Percentiles rank a stretch among this genome's conserved stretches.
phyloP scores from a whole-genome alignment of 2,113 vertebrate genomes.

The Silurus meridionalis region DNA sequence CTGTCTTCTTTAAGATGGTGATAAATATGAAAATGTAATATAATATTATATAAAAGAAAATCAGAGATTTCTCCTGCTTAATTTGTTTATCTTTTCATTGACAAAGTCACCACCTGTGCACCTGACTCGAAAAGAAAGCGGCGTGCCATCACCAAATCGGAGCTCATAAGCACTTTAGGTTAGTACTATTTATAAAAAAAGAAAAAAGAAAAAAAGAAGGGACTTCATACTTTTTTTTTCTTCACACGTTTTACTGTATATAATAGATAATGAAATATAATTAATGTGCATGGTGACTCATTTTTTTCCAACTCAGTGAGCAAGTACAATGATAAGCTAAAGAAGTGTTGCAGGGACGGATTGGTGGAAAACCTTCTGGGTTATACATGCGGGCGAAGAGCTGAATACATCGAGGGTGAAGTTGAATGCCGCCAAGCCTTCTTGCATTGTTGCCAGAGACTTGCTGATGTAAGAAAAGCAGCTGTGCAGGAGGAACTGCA shows the following conservation, averaged over 20 bases:
- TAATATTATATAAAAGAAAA: neutral
- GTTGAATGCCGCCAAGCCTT: slow-evolving; percentile 72
- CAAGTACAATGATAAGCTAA: slow-evolving; percentile 62
- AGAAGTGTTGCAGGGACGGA: slow-evolving; percentile 80
- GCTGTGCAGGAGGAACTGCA: slow-evolving; percentile 36
- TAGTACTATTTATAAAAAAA: slow-evolving; percentile 17
- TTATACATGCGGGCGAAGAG: slow-evolving; percentile 71
- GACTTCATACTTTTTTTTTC: neutral
- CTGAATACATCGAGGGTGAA: slow-evolving; percentile 69
- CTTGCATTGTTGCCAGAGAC: slow-evolving; percentile 76
- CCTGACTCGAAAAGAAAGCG: slow-evolving; percentile 42
- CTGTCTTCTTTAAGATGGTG: neutral
- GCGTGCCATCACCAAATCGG: slow-evolving; percentile 54
- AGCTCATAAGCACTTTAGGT: slow-evolving; percentile 62
- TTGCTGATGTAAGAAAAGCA: slow-evolving; percentile 38
- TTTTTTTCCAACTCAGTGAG: slow-evolving; percentile 60
- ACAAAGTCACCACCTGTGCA: slow-evolving; percentile 65
- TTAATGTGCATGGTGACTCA: neutral
- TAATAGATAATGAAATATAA: no score
- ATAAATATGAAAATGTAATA: neutral
- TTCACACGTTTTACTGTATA: no score
- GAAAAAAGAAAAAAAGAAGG: no score
- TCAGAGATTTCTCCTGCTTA: neutral
- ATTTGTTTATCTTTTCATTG: neutral
- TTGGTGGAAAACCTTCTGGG: slow-evolving; percentile 71